Base-by-base conservation (phyloP, 2,888 invertebrate genomes). In the Danaus chrysippus region DNA sequence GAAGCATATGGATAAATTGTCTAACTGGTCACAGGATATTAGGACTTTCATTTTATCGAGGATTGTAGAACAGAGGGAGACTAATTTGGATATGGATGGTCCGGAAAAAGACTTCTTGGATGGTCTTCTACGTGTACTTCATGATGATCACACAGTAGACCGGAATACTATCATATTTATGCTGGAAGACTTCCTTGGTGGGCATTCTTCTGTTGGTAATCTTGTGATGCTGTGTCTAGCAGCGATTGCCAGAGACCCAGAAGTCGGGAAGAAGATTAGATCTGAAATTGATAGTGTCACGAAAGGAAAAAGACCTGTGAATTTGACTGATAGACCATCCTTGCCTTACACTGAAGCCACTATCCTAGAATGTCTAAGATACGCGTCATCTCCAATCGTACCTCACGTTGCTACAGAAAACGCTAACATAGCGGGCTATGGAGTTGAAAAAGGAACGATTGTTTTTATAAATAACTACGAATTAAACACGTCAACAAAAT, bases 191-290 rank as follows among this genome's bases (percentile, higher is more conserved):
- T 96, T 97, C 73, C 84, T 97, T 3, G 97, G 97, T 0, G 97
- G 97, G 0, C 96, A 97, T 77, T 95, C 97, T 0, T 97, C 97
- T 0, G 94, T 97, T 11, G 96, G 96, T 0, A 97, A 97, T 78
- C 85, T 97, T 34, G 93, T 96, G 0, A 95, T 96, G 94, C 84
- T 97, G 10, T 92, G 94, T 6, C 78, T 97, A 0, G 94, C 95
- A 0, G 93, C 94, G 64, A 92, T 95, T 0, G 94, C 94, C 0
- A 91, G 93, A 63, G 92, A 94, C 76, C 94, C 94, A 0, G 92
- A 93, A 58, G 93, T 95, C 0, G 94, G 92, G 0, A 86, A 82
- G 64, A 92, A 92, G 71, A 93, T 97, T 34, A 94, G 93, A 67
- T 80, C 92, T 1, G 96, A 97, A 89, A 93, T 95, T 1, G 94